phyloP scores from a whole-genome alignment of 2,113 vertebrate genomes.

The Gopherus flavomarginatus region DNA sequence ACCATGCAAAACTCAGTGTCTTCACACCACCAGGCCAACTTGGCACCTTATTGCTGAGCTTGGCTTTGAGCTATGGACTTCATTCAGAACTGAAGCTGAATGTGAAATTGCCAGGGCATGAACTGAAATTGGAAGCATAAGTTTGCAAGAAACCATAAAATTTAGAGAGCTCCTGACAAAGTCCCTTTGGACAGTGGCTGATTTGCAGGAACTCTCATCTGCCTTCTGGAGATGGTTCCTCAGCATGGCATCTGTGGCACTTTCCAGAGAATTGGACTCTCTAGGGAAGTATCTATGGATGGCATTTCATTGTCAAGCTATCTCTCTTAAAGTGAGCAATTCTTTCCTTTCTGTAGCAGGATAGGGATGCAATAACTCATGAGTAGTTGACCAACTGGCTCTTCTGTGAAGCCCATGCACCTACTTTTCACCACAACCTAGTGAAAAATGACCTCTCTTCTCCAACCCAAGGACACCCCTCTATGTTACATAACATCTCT shows the following conservation, averaged over 20 bases:
- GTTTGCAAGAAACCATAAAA: neutral
- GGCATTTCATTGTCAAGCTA: neutral
- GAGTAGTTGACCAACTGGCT: neutral
- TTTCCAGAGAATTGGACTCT: neutral
- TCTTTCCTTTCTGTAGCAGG: neutral
- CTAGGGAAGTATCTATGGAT: constrained; percentile 1
- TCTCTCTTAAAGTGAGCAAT: neutral
- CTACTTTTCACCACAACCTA: neutral
- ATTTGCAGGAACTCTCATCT: fast-evolving
- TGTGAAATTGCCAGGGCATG: neutral
- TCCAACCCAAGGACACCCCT: neutral
- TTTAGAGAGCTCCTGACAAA: neutral
- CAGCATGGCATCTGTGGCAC: neutral
- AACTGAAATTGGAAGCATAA: neutral
- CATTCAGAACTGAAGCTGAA: fast-evolving
- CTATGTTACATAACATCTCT: neutral
- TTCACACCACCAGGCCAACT: neutral
- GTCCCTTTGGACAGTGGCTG: fast-evolving
- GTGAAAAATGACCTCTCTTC: neutral
- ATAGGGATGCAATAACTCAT: neutral
- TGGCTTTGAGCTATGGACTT: neutral
- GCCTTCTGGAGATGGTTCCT: fast-evolving
- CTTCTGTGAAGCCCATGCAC: neutral
- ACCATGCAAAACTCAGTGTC: fast-evolving
- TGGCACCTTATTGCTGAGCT: neutral